Evolutionary conservation across 2,888 invertebrate genomes (phyloP), one percentile per base, ranked within the genome.

Genomic region (Drosophila barbarae): DNA sequence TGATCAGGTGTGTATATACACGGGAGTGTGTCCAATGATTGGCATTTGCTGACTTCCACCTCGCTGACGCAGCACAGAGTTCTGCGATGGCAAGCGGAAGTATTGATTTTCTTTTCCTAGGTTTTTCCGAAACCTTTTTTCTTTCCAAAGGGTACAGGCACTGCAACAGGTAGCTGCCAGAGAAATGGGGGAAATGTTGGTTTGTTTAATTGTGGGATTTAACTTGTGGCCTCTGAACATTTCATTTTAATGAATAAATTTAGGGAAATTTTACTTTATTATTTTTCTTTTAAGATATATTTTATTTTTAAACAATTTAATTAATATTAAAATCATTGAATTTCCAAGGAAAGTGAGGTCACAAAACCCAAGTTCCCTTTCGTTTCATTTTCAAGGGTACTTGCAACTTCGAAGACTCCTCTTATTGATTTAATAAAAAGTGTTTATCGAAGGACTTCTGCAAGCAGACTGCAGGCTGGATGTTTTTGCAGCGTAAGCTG

Each of bases 41-140:
- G 78, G 73, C 84, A 84, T 81, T 78, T 69, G 78, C 76, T 61
- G 71, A 53, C 53, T 65, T 68, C 68, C 63, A 53, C 52, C 53
- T 53, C 26, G 15, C 77, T 83, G 80, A 80, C 80, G 70, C 77
- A 70, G 83, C 77, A 77, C 59, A 72, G 42, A 72, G 42, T 64
- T 68, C 42, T 60, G 47, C 73, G 65, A 30, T 18, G 71, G 69
- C 61, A 67, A 82, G 72, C 79, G 85, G 79, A 79, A 79, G 83
- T 82, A 68, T 67, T 69, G 83, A 71, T 69, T 79, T 84, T 82
- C 74, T 84, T 76, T 53, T 71, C 57, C 56, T 61, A 44, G 58
- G 47, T 51, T 66, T 64, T 39, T 46, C 26, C 60, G 30, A 39
- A 60, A 47, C 59, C 32, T 49, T 38, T 44, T 35, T 44, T 9